phyloP scores from a whole-genome alignment of 2,888 invertebrate genomes.

The Celastrina argiolus region DNA sequence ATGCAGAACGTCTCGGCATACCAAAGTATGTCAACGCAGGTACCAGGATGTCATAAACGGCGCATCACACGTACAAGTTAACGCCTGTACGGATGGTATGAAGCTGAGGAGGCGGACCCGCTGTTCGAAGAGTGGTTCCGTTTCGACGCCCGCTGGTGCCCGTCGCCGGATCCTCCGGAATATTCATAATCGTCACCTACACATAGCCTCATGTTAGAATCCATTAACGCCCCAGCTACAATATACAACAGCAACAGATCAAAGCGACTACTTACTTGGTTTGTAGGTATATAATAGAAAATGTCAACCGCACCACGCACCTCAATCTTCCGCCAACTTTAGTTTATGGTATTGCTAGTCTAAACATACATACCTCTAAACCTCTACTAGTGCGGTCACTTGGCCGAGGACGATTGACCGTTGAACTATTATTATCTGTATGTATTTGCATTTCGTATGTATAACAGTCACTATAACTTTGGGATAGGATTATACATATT shows the following conservation, averaged over 20 bases:
- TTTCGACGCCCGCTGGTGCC: slow-evolving; percentile 67
- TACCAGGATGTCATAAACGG: slow-evolving; percentile 38
- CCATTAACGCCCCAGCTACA: neutral
- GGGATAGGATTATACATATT: too few species aligned
- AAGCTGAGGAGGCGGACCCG: slow-evolving; percentile 60
- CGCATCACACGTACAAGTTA: slow-evolving; percentile 45
- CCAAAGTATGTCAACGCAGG: slow-evolving; percentile 27
- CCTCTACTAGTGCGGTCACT: neutral
- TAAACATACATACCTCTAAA: slow-evolving; percentile 11
- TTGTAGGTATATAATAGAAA: slow-evolving; percentile 40
- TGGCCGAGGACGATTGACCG: too few species aligned
- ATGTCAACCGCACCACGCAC: slow-evolving; percentile 75
- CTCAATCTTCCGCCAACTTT: slow-evolving; percentile 37
- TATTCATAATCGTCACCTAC: slow-evolving; percentile 73
- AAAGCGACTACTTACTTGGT: slow-evolving; percentile 26
- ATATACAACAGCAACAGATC: slow-evolving; percentile 19
- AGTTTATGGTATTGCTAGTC: neutral
- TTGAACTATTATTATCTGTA: too few species aligned
- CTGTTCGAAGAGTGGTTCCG: slow-evolving; percentile 56
- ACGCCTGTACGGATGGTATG: slow-evolving; percentile 73
- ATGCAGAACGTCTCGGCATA: slow-evolving; percentile 4
- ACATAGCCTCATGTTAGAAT: slow-evolving; percentile 25
- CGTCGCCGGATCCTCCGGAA: slow-evolving; percentile 71
- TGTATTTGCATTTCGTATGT: too few species aligned
- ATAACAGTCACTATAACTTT: too few species aligned